Conservation (phyloP, 2,113 vertebrate genomes). For the Gulo gulo region DNA sequence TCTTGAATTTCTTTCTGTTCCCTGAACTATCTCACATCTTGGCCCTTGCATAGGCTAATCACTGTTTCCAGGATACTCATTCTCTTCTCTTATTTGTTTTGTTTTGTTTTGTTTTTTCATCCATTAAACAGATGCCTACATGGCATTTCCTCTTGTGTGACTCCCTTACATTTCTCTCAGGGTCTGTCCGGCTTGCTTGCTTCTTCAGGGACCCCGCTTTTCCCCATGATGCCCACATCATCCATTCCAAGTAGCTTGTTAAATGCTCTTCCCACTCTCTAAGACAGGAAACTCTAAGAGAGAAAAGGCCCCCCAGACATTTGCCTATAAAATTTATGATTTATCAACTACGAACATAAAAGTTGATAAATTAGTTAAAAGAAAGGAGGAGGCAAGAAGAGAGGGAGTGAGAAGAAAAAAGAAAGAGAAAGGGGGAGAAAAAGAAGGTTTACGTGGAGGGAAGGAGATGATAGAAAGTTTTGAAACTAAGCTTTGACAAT, state of each 20-base stretch:
- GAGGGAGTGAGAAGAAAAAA: background rate
- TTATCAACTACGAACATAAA: background rate
- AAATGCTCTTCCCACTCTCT: background rate
- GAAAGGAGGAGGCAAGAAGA: background rate
- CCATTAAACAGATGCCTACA: background rate
- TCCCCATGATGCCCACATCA: background rate
- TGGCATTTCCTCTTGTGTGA: background rate
- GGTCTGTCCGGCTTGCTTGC: background rate
- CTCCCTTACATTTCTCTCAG: background rate
- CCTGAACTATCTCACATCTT: background rate
- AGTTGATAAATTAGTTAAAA: background rate
- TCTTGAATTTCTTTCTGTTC: background rate
- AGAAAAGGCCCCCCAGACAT: fast-evolving
- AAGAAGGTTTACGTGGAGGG: background rate
- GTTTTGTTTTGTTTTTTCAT: background rate
- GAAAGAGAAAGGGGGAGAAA: too few species aligned
- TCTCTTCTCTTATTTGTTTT: background rate
- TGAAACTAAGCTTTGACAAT: background rate
- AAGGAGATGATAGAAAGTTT: background rate
- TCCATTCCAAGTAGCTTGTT: background rate
- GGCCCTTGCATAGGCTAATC: background rate
- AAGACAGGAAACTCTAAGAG: background rate
- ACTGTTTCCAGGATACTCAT: background rate
- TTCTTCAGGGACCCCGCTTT: background rate
- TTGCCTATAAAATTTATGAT: background rate